Percentiles rank a stretch among this genome's conserved stretches.
These are phyloP conservation scores for Eristalis intricaria DNA, from an alignment of 2,888 invertebrate species.

Conservation along the genomic window DNA sequence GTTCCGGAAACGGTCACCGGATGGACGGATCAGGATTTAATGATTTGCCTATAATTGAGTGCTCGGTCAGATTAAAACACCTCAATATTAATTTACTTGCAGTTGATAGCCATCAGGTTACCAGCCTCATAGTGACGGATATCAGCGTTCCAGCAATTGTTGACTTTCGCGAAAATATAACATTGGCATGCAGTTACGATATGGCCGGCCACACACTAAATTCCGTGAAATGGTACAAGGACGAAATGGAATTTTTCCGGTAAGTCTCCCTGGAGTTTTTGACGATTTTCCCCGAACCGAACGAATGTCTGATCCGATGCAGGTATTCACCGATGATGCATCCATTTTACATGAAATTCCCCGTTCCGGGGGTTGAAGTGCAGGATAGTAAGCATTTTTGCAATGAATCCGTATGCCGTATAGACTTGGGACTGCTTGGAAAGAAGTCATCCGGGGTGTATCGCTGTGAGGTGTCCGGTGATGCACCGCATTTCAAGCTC, in stretches of 20 bases:
- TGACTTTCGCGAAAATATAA: conserved; percentile 78
- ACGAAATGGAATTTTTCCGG: conserved; percentile 80
- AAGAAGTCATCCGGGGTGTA: conserved; percentile 81
- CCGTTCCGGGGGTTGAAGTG: conserved; percentile 73
- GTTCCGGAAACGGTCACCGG: no score
- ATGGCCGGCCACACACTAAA: conserved; percentile 79
- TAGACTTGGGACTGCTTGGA: conserved; percentile 72
- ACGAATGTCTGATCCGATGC: not conserved
- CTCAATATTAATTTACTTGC: conserved; percentile 6
- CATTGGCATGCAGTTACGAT: conserved; percentile 79
- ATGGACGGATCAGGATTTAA: no score
- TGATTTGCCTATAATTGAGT: no score
- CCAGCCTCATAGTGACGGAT: conserved; percentile 75
- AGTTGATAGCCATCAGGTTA: conserved; percentile 61
- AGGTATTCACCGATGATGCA: conserved; percentile 75
- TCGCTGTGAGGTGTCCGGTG: conserved; percentile 83
- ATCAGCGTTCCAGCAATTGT: conserved; percentile 78
- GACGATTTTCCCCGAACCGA: not conserved
- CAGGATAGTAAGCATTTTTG: conserved; percentile 73
- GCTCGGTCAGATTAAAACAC: not conserved
- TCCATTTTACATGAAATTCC: conserved; percentile 74
- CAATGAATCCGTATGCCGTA: conserved; percentile 73
- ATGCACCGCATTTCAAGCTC: conserved; percentile 83
- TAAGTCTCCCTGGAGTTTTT: conserved; percentile 61
- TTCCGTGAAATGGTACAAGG: conserved; percentile 81